These are phyloP conservation scores for Latrodectus geometricus DNA, from an alignment of 1,140 invertebrate genomes.

Conservation along the genomic window DNA sequence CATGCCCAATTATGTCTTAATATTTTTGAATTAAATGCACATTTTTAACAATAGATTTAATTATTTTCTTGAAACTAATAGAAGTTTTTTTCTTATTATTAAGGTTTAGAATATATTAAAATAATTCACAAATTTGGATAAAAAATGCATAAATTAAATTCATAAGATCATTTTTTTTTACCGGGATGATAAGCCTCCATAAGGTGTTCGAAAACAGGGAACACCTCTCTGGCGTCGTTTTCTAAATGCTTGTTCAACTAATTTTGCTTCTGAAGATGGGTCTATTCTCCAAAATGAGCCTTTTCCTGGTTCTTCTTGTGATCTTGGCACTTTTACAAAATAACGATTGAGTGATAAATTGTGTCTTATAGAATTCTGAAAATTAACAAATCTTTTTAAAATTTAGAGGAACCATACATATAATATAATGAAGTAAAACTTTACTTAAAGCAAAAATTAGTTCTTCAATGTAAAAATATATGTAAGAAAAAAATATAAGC, in stretches of 20 bases:
- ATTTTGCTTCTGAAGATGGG: constrained; percentile 91
- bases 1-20: too few species aligned
- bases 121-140: too few species aligned
- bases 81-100: too few species aligned
- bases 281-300: constrained; percentile 97
- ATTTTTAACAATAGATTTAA: background rate
- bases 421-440: too few species aligned
- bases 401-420: too few species aligned
- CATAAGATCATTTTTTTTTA: background rate
- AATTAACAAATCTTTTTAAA: constrained; percentile 47
- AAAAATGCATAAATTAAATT: too few species aligned
- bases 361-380: constrained; percentile 95
- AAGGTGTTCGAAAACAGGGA: constrained; percentile 91
- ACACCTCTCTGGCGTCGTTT: constrained; percentile 90
- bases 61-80: too few species aligned
- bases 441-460: too few species aligned
- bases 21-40: background rate
- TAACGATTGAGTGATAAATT: constrained; percentile 98
- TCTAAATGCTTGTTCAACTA: constrained; percentile 96
- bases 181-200: constrained; percentile 72
- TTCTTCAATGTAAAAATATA: too few species aligned
- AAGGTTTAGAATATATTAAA: too few species aligned
- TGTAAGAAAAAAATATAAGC: too few species aligned
- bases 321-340: constrained; percentile 96
- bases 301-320: constrained; percentile 97